Conservation (phyloP, 2,113 vertebrate species). For the Erinaceus europaeus region DNA sequence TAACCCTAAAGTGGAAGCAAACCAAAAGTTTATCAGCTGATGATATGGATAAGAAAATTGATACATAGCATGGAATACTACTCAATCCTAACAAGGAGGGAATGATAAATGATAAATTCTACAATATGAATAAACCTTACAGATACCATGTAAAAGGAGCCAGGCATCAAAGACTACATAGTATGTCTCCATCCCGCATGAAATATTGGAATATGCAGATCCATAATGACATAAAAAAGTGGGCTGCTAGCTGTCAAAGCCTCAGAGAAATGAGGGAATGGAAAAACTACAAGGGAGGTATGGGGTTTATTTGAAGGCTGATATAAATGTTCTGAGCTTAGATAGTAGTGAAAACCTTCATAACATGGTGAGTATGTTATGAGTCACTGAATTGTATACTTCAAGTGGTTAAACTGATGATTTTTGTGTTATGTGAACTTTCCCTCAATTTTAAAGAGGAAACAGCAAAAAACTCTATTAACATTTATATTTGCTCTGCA, state of each 20-base stretch:
- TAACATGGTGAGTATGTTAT: neutral
- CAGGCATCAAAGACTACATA: neutral
- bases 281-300: neutral
- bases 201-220: neutral
- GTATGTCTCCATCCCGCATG: neutral
- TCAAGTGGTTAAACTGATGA: neutral
- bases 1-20: neutral
- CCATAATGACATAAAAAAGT: neutral
- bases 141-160: neutral
- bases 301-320: neutral
- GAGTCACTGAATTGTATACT: neutral
- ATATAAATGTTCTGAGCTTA: constrained; percentile 22
- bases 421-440: neutral
- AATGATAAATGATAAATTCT: neutral
- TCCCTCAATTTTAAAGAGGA: constrained; percentile 26
- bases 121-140: neutral
- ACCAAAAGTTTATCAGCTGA: neutral
- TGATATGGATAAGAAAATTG: neutral
- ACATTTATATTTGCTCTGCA: neutral
- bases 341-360: neutral
- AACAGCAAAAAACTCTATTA: neutral
- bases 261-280: neutral
- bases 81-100: neutral
- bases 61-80: neutral
- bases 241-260: neutral